Conservation (phyloP, 2,797 vertebrate species). For the Moxostoma hubbsi region DNA sequence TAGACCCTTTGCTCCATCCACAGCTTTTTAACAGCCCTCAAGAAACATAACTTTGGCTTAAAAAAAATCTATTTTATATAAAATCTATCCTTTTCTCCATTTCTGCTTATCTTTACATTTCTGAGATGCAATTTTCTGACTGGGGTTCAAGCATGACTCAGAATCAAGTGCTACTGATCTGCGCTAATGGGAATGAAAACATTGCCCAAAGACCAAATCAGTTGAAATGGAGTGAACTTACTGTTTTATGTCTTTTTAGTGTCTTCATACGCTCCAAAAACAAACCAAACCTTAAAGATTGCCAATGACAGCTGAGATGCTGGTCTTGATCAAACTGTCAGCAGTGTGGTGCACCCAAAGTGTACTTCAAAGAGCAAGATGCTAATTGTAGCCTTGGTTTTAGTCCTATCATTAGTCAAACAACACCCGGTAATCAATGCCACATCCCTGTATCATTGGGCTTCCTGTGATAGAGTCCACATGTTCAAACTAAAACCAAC, state of each 20-base stretch:
- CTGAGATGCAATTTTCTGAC: constrained; percentile 59
- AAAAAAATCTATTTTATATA: neutral
- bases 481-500: constrained; percentile 11
- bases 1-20: neutral
- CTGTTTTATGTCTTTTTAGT: constrained; percentile 31
- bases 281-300: constrained; percentile 44
- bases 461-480: constrained; percentile 42
- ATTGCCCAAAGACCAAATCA: constrained; percentile 12
- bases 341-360: constrained; percentile 37
- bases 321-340: constrained; percentile 34
- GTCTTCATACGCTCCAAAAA: constrained; percentile 32
- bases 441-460: constrained; percentile 16
- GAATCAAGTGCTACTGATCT: constrained; percentile 16
- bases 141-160: constrained; percentile 13
- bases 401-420: constrained; percentile 50
- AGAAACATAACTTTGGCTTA: constrained; percentile 1
- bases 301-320: neutral
- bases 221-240: constrained; percentile 23
- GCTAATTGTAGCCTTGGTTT: constrained; percentile 47
- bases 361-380: constrained; percentile 48
- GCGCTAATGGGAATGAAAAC: constrained; percentile 13
- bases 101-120: constrained; percentile 46
- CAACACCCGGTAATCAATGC: constrained; percentile 44
- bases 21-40: neutral
- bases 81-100: neutral